Evolutionary conservation across 2,113 vertebrate genomes (phyloP).

Genomic region (Willisornis vidua): DNA sequence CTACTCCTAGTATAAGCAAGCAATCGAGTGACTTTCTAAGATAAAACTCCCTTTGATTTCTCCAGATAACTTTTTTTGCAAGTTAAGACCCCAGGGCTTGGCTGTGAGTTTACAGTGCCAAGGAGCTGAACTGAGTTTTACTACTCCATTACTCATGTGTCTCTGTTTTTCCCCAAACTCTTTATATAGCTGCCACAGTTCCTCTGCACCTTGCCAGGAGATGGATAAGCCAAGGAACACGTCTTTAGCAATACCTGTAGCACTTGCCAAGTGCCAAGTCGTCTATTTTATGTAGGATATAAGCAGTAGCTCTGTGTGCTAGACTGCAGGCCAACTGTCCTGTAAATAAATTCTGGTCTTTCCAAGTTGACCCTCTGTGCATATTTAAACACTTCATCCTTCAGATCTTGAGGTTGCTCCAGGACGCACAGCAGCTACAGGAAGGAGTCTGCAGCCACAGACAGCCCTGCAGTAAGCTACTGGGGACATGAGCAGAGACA

Average conservation of each 20-base stretch:
- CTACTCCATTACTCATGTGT: constrained; percentile 65
- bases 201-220: constrained; percentile 47
- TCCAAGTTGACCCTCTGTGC: neutral
- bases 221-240: constrained; percentile 58
- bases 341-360: constrained; percentile 48
- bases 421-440: neutral
- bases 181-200: constrained; percentile 55
- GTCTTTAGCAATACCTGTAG: constrained; percentile 50
- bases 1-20: neutral
- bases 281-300: constrained; percentile 33
- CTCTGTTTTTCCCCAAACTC: constrained; percentile 58
- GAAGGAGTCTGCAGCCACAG: neutral
- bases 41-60: constrained; percentile 24
- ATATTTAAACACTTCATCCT: constrained; percentile 49
- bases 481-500: neutral
- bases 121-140: constrained; percentile 57
- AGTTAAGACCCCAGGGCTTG: constrained; percentile 5
- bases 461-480: neutral
- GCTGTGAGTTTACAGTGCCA: constrained; percentile 24
- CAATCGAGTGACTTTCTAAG: neutral
- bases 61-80: neutral
- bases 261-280: constrained; percentile 36
- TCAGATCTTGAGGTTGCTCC: neutral
- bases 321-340: constrained; percentile 1
- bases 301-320: constrained; percentile 21